These are phyloP conservation scores for Anguilla rostrata DNA, from an alignment of 2,113 vertebrate species.

Conservation along the genomic window DNA sequence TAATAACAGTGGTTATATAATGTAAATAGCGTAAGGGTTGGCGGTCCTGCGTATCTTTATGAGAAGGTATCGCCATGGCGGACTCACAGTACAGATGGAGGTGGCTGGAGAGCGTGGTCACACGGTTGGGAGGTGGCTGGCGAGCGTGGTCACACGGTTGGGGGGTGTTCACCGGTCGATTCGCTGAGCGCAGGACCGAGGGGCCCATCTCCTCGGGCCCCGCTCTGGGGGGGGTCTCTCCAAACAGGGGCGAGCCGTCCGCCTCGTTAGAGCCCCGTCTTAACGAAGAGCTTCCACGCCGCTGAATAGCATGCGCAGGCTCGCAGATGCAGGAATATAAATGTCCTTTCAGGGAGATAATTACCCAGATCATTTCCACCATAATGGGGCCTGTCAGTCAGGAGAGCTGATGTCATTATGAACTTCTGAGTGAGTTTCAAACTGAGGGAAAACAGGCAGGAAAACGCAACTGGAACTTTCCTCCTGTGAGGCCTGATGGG, in stretches of 20 bases:
- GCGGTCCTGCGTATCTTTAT: not conserved
- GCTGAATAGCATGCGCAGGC: slow-evolving; percentile 36
- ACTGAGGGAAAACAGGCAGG: slow-evolving; percentile 27
- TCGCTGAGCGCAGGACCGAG: slow-evolving; percentile 45
- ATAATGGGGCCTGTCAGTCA: slow-evolving; percentile 76
- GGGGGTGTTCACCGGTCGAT: slow-evolving; percentile 27
- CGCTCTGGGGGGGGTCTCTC: no score
- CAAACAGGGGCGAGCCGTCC: not conserved
- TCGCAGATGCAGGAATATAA: slow-evolving; percentile 66
- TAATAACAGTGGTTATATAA: no score
- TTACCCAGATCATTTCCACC: slow-evolving; percentile 75
- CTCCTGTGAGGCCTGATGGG: not conserved
- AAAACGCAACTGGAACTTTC: slow-evolving; percentile 47
- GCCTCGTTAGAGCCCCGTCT: slow-evolving; percentile 61
- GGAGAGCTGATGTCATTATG: slow-evolving; percentile 67
- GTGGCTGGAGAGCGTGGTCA: slow-evolving; percentile 41
- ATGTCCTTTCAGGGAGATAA: slow-evolving; percentile 71
- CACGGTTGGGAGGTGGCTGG: slow-evolving; percentile 40
- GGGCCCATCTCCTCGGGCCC: slow-evolving; percentile 12
- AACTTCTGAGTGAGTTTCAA: slow-evolving; percentile 56
- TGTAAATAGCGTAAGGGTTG: not conserved
- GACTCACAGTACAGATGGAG: slow-evolving; percentile 35
- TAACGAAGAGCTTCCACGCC: slow-evolving; percentile 53
- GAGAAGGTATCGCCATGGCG: slow-evolving; percentile 24
- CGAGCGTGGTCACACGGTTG: slow-evolving; percentile 34